Base-by-base conservation (phyloP, 2,113 vertebrate species). In the Python bivittatus region DNA sequence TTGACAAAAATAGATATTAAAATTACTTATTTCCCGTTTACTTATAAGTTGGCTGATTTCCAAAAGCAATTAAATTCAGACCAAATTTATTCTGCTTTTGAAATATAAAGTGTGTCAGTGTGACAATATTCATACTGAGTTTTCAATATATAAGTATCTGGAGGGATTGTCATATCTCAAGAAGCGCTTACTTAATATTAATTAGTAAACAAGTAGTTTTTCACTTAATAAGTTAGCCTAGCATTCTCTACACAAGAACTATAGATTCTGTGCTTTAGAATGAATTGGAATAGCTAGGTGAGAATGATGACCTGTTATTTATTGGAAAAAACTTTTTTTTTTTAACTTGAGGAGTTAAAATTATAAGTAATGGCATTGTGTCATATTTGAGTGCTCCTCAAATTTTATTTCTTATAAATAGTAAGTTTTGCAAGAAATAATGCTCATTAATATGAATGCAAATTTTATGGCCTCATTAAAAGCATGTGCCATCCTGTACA, bases 1-100 rank as follows among this genome's bases (percentile, higher is more conserved):
- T 93, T 60, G 92, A 90, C 93, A 94, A 88, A 88, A 91, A 90
- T 87, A 64, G 17, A 84, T 1, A 42, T 89, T 85, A 64, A 89
- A 38, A 84, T 58, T 88, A 11, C 25, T 85, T 33, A 33, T 38
- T 84, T 42, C 54, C 44, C 33, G 42, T 8, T 44, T 79, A 22
- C 33, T 23, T 54, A 54, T 38, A 87, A 54, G 13, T 22, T 79
- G 48, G 15, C n/a, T 56, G 25, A 25, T 27, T 83, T 84, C 72
- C 86, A 52, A 20, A 86, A 61, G 15, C 29, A 88, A 27, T 52
- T 89, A 53, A 88, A 84, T 42, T 22, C 52, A 57, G 52, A 53
- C 11, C 23, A 25, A 48, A 79, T 29, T 42, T 33, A 22, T 20
- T 88, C 27, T 86, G 52, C 22, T 86, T 61, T 25, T 61, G 72